Evolutionary conservation across 2,113 vertebrate species (phyloP), one percentile per base, ranked within the genome.

Genomic region (Crypturellus undulatus): DNA sequence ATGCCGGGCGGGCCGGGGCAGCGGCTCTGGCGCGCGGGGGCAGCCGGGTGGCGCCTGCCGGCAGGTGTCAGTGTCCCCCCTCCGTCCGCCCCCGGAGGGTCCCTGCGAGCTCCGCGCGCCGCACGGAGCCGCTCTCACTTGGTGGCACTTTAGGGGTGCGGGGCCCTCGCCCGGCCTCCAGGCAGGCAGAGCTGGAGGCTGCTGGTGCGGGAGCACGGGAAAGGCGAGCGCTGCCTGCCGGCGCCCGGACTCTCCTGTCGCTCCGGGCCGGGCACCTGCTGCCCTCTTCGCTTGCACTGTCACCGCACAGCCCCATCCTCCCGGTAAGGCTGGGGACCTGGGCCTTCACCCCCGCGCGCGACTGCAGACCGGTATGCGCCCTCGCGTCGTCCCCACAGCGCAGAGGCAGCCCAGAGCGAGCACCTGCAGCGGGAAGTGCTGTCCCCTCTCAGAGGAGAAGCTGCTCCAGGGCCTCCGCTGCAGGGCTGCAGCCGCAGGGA

Each of bases 51-150:
- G 42, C 30, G 82, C 58, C 88, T 36, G 82, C 96, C 96, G 90
- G 94, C 94, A 96, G 96, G 40, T 95, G 96, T 96, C 96, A 96
- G 92, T 96, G 93, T 96, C 72, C 79, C 73, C 94, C 49, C 89
- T 88, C 90, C 58, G 38, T 73, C 91, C 12, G 52, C 86, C 77
- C 65, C 86, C 12, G 34, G 72, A 92, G 89, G 77, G 83, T 82
- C 38, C 38, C 38, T 38, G 38, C 38, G 38, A 38, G 38, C 92
- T 83, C 25, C 47, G 21, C 22, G 45, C 75, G 72, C 91, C 54
- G 32, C 64, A 79, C 21, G 4, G 62, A 81, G 16, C 32, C 47
- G 60, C 6, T 28, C 71, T 56, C 34, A 12, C 30, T 76, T 64
- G 4, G 56, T 6, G 56, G 25, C 65, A n/a, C 9, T n/a, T 54